Percentiles rank a stretch among this genome's conserved stretches.
Evolutionary conservation across 2,888 invertebrate genomes (phyloP).

Genomic region (Hypomecis atomaria): DNA sequence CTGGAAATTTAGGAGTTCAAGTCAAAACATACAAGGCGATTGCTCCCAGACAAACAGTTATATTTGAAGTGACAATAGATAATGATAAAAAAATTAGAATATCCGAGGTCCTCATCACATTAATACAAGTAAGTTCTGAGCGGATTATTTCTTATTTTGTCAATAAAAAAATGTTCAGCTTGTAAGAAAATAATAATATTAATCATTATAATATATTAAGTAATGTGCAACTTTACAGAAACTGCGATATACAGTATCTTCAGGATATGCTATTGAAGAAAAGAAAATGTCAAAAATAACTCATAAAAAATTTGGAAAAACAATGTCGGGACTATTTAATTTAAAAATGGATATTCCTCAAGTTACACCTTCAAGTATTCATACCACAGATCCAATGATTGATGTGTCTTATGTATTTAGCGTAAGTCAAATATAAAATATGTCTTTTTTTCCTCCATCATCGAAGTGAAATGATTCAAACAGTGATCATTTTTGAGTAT

Average conservation of each 20-base stretch:
- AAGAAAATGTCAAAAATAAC: conserved; percentile 58
- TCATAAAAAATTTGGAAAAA: conserved; percentile 55
- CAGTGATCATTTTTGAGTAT: too few species aligned
- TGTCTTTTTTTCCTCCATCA: too few species aligned
- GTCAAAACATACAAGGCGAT: conserved; percentile 68
- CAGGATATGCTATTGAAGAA: conserved; percentile 65
- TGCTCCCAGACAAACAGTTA: conserved; percentile 63
- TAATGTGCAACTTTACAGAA: conserved; percentile 58
- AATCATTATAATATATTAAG: neutral
- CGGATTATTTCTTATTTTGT: neutral
- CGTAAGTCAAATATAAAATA: too few species aligned
- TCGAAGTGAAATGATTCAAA: too few species aligned
- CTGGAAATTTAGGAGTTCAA: conserved; percentile 54
- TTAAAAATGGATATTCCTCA: conserved; percentile 70
- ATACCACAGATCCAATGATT: conserved; percentile 62
- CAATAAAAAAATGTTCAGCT: too few species aligned
- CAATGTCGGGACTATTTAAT: conserved; percentile 55
- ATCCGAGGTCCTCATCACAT: conserved; percentile 57
- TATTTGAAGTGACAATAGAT: conserved; percentile 62
- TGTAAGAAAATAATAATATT: too few species aligned
- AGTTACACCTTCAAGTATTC: conserved; percentile 63
- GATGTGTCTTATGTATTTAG: conserved; percentile 66
- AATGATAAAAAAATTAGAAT: conserved; percentile 66
- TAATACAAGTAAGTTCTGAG: conserved; percentile 64
- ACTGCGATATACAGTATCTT: conserved; percentile 60